Evolutionary conservation across 1,140 invertebrate genomes (phyloP), one percentile per base, ranked within the genome.

Genomic region (Dendrolimus punctatus): DNA sequence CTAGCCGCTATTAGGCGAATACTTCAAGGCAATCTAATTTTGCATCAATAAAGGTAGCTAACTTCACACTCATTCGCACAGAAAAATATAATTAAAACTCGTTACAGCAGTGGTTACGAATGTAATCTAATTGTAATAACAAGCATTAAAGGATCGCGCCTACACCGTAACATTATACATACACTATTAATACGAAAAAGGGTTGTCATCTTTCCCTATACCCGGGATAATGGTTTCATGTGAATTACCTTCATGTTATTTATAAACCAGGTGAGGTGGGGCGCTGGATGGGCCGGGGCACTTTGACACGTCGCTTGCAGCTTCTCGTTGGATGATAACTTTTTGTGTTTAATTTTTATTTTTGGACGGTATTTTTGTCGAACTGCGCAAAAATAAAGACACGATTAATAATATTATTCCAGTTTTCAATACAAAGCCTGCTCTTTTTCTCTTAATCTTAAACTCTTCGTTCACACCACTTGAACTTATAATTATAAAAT

Each of bases 241-340:
- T 47, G 63, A 39, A 85, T 90, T 90, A 95, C 94, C 91, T 93
- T 92, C 75, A 92, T 90, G 59, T 91, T 92, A 81, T 96, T 95
- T 71, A 95, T 92, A 62, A 94, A 89, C 94, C 94, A 95, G 49
- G 93, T 94, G 70, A 96, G 90, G 68, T 94, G 91, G 5, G 94
- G 93, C 10, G 93, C 91, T 36, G 94, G 94, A 59, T 90, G 88
- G 3, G 93, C 92, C 1, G 91, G 89, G 23, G 91, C 90, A 42
- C 93, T 94, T 55, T 93, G 93, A 73, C 94, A 95, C 60, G 93
- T 92, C 5, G 93, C 93, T 69, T 94, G 91, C 50, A 95, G 76
- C 62, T 88, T 88, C 61, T 95, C 93, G 44, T 91, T 92, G 4
- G 93, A 88, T 45, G 87, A 87, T 69, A 93, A 92, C 54, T 89